A percentile compares a stretch with the other conserved stretches of the same genome.
phyloP scores from a whole-genome alignment of 2,113 vertebrate species.

The Oryzias javanicus region DNA sequence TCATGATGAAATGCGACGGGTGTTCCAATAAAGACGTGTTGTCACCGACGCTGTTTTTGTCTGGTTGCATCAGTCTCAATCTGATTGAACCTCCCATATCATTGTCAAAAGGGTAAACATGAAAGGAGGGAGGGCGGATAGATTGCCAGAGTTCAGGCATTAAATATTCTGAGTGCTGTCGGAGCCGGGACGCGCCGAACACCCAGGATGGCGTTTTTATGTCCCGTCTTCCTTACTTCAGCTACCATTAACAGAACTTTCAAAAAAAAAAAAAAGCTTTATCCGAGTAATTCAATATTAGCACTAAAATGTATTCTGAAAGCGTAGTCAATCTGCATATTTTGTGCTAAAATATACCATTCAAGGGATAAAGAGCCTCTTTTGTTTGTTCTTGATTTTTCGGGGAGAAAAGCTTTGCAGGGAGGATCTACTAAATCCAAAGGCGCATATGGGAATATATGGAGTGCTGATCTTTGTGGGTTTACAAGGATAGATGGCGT shows the following conservation, averaged over 20 bases:
- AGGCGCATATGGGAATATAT: slow-evolving; percentile 59
- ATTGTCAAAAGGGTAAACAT: slow-evolving; percentile 58
- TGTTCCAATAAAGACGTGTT: slow-evolving; percentile 59
- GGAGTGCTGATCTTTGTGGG: slow-evolving; percentile 57
- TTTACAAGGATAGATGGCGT: slow-evolving; percentile 55
- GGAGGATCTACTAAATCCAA: slow-evolving; percentile 60
- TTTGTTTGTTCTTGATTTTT: slow-evolving; percentile 60
- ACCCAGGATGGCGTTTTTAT: slow-evolving; percentile 19
- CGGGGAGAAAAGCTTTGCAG: slow-evolving; percentile 51
- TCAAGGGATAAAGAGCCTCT: slow-evolving; percentile 55
- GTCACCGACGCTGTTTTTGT: slow-evolving; percentile 37
- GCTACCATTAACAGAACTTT: slow-evolving; percentile 3
- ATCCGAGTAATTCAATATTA: slow-evolving; percentile 28
- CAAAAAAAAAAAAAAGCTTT: slow-evolving; percentile 7
- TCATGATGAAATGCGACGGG: slow-evolving; percentile 42
- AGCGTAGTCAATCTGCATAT: slow-evolving; percentile 47
- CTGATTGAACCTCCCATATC: slow-evolving; percentile 49
- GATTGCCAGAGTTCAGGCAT: slow-evolving; percentile 27
- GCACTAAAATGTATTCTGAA: slow-evolving; percentile 24
- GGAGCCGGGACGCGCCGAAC: slow-evolving; percentile 29
- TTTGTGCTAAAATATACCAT: slow-evolving; percentile 58
- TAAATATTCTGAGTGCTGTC: slow-evolving; percentile 50
- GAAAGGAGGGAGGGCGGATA: slow-evolving; percentile 53
- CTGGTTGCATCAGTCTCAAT: slow-evolving; percentile 52
- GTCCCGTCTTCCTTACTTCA: slow-evolving; percentile 33